Conservation (phyloP, 2,797 vertebrate species). For the Anguilla marmorata region DNA sequence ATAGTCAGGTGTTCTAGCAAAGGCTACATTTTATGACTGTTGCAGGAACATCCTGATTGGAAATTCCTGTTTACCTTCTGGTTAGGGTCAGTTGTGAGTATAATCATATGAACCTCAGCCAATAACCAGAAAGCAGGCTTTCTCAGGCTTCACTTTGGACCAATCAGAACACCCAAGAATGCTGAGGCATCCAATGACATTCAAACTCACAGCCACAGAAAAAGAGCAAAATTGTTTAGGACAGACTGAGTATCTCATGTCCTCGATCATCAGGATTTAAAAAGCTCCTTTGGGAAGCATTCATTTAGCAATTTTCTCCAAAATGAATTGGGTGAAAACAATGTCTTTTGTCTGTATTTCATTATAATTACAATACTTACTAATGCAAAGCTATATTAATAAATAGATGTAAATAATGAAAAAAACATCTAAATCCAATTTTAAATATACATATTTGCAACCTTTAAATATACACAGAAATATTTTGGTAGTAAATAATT, state of each 20-base stretch:
- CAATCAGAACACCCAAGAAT: slow-evolving; percentile 2
- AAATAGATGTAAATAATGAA: slow-evolving; percentile 4
- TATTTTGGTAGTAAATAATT: slow-evolving; percentile 50
- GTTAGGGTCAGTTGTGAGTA: not conserved
- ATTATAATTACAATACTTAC: slow-evolving; percentile 25
- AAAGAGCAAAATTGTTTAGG: not conserved
- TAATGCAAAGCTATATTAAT: slow-evolving; percentile 34
- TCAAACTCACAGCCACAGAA: not conserved
- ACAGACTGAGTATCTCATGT: not conserved
- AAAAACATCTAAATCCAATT: slow-evolving; percentile 12
- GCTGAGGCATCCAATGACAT: not conserved
- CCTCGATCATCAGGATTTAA: not conserved
- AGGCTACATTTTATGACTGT: not conserved
- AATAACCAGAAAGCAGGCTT: not conserved
- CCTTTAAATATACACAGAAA: slow-evolving; percentile 26
- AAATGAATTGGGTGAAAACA: not conserved
- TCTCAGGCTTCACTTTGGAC: not conserved
- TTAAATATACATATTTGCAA: slow-evolving; percentile 17
- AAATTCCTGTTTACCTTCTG: not conserved
- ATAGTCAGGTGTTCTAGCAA: not conserved
- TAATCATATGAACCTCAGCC: not conserved
- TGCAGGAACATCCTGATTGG: not conserved
- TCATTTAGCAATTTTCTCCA: not conserved
- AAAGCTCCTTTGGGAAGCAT: not conserved
- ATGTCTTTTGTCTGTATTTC: not conserved